A percentile compares a stretch with the other conserved stretches of the same genome.
Evolutionary conservation across 2,797 vertebrate species (phyloP).

Genomic region (Sciaenops ocellatus): DNA sequence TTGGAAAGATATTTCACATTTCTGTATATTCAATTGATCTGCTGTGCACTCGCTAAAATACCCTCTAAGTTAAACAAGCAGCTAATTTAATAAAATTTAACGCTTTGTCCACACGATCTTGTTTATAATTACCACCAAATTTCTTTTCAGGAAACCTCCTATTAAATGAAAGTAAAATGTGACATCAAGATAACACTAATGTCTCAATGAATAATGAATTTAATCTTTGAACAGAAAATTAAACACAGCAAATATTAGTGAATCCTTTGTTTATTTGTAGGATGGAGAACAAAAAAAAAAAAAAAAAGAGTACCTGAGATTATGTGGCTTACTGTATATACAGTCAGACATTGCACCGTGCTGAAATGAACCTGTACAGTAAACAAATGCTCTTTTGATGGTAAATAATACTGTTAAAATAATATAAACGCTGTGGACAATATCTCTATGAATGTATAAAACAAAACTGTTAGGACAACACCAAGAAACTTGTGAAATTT

Average conservation of each 20-base stretch:
- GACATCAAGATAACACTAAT: neutral
- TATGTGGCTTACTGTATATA: constrained; percentile 42
- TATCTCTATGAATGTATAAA: constrained; percentile 22
- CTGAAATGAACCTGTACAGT: constrained; percentile 45
- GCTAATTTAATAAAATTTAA: neutral
- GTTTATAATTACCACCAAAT: neutral
- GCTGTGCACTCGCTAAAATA: neutral
- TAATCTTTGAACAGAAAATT: neutral
- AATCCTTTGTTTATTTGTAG: constrained; percentile 58
- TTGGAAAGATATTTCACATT: neutral
- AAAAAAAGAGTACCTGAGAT: constrained; percentile 70
- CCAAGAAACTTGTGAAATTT: constrained; percentile 20
- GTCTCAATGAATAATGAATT: neutral
- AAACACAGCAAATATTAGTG: constrained; percentile 10
- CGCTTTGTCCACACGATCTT: neutral
- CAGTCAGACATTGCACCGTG: constrained; percentile 62
- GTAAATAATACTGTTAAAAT: constrained; percentile 38
- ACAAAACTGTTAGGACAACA: constrained; percentile 9
- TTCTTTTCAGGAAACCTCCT: neutral
- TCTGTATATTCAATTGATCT: neutral
- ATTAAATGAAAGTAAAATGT: neutral
- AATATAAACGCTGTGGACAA: neutral
- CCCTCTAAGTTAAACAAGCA: neutral
- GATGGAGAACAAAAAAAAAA: neutral
- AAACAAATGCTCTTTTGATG: constrained; percentile 35